phyloP scores from a whole-genome alignment of 2,113 vertebrate species.

The Elachura formosa region DNA sequence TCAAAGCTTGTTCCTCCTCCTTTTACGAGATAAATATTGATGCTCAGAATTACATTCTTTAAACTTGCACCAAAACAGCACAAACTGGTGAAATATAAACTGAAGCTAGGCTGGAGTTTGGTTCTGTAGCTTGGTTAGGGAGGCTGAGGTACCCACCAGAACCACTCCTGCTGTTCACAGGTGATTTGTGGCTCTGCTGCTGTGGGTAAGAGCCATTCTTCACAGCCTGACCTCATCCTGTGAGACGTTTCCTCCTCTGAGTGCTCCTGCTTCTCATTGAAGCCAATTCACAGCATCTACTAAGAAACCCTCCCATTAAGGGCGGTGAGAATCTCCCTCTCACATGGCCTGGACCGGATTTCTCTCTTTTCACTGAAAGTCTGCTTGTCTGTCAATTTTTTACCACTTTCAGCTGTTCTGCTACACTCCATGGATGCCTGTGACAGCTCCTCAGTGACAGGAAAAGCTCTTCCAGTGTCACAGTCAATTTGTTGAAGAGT shows the following conservation, averaged over 20 bases:
- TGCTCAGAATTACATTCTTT: neutral
- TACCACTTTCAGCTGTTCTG: neutral
- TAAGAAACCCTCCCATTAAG: neutral
- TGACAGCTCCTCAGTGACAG: constrained; percentile 32
- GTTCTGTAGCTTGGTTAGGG: neutral
- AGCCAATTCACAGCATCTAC: neutral
- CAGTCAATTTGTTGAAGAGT: neutral
- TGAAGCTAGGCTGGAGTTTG: neutral
- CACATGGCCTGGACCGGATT: neutral
- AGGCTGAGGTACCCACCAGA: neutral
- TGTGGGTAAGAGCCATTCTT: neutral
- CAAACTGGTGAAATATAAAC: neutral
- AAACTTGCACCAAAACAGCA: neutral
- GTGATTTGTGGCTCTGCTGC: neutral
- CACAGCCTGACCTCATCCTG: constrained; percentile 30
- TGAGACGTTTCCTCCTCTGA: neutral
- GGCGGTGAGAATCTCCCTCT: neutral
- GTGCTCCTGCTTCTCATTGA: neutral
- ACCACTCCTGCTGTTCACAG: neutral
- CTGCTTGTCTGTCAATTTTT: neutral
- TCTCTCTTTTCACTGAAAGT: neutral
- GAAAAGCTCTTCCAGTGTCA: neutral
- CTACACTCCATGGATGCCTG: neutral
- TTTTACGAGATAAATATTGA: neutral
- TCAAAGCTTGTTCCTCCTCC: neutral